These are phyloP conservation scores for Drosophila subsilvestris DNA, from an alignment of 2,888 invertebrate genomes.

Conservation along the genomic window DNA sequence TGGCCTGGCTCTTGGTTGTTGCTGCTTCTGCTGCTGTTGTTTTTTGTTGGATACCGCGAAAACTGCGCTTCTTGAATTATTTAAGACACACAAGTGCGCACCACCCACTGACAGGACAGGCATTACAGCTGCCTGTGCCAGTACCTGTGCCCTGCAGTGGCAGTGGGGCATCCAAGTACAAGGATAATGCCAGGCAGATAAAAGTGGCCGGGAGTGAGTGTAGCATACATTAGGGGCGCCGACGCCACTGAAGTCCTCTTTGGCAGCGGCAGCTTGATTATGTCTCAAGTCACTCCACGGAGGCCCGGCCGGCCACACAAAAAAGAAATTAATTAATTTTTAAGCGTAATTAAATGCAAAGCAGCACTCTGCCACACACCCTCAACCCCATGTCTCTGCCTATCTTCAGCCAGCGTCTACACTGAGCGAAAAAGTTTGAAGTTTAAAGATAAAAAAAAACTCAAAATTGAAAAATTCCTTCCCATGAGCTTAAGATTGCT, in stretches of 20 bases:
- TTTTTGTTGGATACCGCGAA: slow-evolving; percentile 30
- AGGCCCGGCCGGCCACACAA: slow-evolving; percentile 53
- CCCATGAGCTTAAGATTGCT: no score
- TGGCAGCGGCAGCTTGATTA: slow-evolving; percentile 66
- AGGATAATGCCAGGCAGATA: slow-evolving; percentile 64
- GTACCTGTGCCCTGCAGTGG: not conserved
- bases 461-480: not conserved
- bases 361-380: slow-evolving; percentile 62
- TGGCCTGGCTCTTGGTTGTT: slow-evolving; percentile 35
- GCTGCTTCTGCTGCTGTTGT: slow-evolving; percentile 26
- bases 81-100: slow-evolving; percentile 70
- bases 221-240: slow-evolving; percentile 67
- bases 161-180: slow-evolving; percentile 36
- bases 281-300: slow-evolving; percentile 72
- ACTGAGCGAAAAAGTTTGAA: slow-evolving; percentile 18
- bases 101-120: not conserved
- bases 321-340: slow-evolving; percentile 79
- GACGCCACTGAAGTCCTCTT: slow-evolving; percentile 38
- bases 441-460: no score
- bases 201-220: slow-evolving; percentile 60
- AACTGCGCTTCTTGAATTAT: slow-evolving; percentile 75
- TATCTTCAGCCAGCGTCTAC: not conserved
- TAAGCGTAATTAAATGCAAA: slow-evolving; percentile 79
- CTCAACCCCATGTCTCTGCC: slow-evolving; percentile 5
- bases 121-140: not conserved